phyloP scores from a whole-genome alignment of 2,888 invertebrate species.

The Cosmia trapezina region DNA sequence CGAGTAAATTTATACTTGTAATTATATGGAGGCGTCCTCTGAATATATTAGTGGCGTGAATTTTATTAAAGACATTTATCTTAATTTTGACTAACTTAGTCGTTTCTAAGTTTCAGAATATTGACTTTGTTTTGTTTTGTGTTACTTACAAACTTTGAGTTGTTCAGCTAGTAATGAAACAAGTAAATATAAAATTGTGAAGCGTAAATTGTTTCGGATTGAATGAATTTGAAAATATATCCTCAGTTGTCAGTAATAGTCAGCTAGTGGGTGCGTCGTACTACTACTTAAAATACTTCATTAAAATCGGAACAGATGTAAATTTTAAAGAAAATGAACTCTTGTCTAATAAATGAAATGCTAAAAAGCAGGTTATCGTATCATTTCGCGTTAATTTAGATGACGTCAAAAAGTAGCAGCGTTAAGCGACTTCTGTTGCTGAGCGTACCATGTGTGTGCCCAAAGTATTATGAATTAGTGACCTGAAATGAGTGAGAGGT shows the following conservation, averaged over 20 bases:
- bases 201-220: neutral
- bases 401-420: no score
- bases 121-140: conserved; percentile 55
- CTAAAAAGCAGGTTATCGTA: no score
- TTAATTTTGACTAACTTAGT: conserved; percentile 70
- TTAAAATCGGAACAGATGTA: no score
- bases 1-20: conserved; percentile 71
- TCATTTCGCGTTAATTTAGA: no score
- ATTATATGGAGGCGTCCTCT: conserved; percentile 65
- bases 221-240: neutral
- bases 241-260: no score
- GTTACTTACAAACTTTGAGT: conserved; percentile 25
- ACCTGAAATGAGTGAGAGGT: neutral
- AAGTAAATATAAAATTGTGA: conserved; percentile 3
- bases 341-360: no score
- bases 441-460: neutral
- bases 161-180: conserved; percentile 6
- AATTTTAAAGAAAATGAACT: no score
- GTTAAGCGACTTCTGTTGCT: no score
- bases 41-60: conserved; percentile 65
- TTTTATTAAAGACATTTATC: conserved; percentile 76
- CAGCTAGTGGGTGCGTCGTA: neutral
- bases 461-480: neutral
- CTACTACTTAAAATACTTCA: no score
- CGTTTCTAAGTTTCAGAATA: conserved; percentile 50